These are phyloP conservation scores for Drosophila melanica DNA, from an alignment of 1,140 invertebrate species.

Conservation along the genomic window DNA sequence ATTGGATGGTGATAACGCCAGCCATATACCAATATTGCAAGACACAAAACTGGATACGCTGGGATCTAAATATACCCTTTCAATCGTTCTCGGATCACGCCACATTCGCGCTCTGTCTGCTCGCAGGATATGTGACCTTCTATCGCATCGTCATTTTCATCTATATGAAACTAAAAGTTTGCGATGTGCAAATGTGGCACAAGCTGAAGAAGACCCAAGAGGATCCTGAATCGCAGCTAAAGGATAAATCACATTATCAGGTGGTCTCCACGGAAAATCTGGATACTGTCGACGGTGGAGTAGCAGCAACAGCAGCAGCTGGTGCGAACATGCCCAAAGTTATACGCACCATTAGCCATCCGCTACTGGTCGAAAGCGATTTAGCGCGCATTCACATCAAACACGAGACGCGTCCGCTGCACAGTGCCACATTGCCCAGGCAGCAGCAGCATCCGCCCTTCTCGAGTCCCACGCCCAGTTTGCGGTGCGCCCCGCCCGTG, in stretches of 20 bases:
- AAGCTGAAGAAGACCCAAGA: conserved; percentile 59
- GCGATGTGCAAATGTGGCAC: conserved; percentile 68
- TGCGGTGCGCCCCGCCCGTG: conserved; percentile 65
- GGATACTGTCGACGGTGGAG: conserved; percentile 53
- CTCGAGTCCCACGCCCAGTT: conserved; percentile 60
- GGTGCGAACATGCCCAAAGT: conserved; percentile 38
- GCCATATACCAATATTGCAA: conserved; percentile 63
- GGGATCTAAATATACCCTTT: conserved; percentile 55
- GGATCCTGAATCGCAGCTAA: conserved; percentile 57
- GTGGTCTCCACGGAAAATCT: conserved; percentile 64
- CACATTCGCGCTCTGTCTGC: conserved; percentile 52
- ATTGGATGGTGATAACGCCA: conserved; percentile 65
- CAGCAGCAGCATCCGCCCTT: conserved; percentile 38
- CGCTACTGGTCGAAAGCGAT: conserved; percentile 64
- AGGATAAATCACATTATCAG: conserved; percentile 62
- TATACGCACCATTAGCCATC: conserved; percentile 68
- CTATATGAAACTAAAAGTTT: conserved; percentile 71
- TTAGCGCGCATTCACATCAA: conserved; percentile 66
- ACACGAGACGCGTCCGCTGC: conserved; percentile 62
- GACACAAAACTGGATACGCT: conserved; percentile 42
- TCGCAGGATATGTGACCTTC: conserved; percentile 60
- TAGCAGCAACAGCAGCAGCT: conserved; percentile 3
- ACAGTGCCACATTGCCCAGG: conserved; percentile 57
- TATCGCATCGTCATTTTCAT: conserved; percentile 67
- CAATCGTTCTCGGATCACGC: conserved; percentile 57